Evolutionary conservation across 1,140 invertebrate species (phyloP), one percentile per base, ranked within the genome.

Genomic region (Samia ricini): DNA sequence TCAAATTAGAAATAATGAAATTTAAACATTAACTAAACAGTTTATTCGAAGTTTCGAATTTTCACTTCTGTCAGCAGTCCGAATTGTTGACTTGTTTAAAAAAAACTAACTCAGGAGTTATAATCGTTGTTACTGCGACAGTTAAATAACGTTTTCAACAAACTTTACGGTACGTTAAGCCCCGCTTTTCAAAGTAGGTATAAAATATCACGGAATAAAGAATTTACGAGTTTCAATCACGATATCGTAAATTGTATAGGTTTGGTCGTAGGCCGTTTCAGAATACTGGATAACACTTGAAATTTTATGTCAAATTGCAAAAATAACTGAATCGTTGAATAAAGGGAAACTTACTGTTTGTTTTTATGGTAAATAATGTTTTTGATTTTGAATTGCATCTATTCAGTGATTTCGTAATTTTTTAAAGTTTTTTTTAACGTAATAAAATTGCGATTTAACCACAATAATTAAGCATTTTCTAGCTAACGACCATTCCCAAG

Each of bases 141-240:
- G 15, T 15, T 29, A 29, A 29, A 29, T 29, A 42, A 15, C 26
- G 26, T 29, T 42, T 42, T 42, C 1, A 42, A 10, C 3, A 42
- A 10, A 4, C 1, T 42, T 15, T 15, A 12, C 12, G 26, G 33
- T 15, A 42, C 33, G 15, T 1, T 42, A 42, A 15, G 8, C 33
- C 12, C n/a, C 8, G n/a, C 33, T 42, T n/a, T n/a, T 36, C 56
- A 29, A 29, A 55, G n/a, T n/a, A n/a, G 12, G 26, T 49, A 50
- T 54, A 63, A 21, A 55, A 62, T 56, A 56, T 58, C 19, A 8
- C 48, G 54, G 51, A 58, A 66, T 66, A 61, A 66, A 66, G 21
- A 57, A 63, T 67, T 67, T 67, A 67, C 61, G 61, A 67, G 22
- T 21, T 33, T 26, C 8, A 51, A 49, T 61, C 54, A 57, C 52